Percentiles rank a stretch among this genome's conserved stretches.
Conservation (phyloP, 2,797 vertebrate species). For the Epinephelus awoara region DNA sequence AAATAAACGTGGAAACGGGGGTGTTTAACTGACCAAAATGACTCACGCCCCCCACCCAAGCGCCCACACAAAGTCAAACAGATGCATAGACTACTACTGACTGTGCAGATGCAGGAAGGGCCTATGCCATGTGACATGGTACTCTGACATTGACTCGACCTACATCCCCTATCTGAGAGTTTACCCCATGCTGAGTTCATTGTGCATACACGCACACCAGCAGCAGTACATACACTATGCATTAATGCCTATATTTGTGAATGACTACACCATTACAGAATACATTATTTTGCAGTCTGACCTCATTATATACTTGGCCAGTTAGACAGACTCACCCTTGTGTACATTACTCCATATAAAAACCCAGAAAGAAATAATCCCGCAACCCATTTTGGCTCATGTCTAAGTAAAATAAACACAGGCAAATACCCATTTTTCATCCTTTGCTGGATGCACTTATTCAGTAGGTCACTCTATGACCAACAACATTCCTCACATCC, state of each 20-base stretch:
- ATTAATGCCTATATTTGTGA: background rate
- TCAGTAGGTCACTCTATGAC: conserved; percentile 33
- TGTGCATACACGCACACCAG: background rate
- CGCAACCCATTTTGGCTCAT: background rate
- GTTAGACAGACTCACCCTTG: background rate
- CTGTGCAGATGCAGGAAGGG: conserved; percentile 34
- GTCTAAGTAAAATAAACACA: background rate
- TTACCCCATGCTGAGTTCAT: conserved; percentile 43
- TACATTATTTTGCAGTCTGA: background rate
- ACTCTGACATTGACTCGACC: conserved; percentile 67
- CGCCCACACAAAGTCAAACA: background rate
- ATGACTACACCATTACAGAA: background rate
- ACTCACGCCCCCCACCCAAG: background rate
- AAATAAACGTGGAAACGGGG: conserved; percentile 2
- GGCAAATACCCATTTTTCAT: background rate
- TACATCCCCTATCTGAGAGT: conserved; percentile 61
- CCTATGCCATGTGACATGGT: conserved; percentile 26
- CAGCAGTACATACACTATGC: background rate
- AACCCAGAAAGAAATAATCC: no score
- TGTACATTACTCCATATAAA: background rate
- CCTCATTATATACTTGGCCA: background rate
- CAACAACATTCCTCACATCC: conserved; percentile 60
- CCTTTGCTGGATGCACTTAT: conserved; percentile 11
- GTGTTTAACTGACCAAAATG: conserved; percentile 30
- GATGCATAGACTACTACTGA: conserved; percentile 10